These are phyloP conservation scores for Epinotia bilunana DNA, from an alignment of 2,888 invertebrate species.

Conservation along the genomic window DNA sequence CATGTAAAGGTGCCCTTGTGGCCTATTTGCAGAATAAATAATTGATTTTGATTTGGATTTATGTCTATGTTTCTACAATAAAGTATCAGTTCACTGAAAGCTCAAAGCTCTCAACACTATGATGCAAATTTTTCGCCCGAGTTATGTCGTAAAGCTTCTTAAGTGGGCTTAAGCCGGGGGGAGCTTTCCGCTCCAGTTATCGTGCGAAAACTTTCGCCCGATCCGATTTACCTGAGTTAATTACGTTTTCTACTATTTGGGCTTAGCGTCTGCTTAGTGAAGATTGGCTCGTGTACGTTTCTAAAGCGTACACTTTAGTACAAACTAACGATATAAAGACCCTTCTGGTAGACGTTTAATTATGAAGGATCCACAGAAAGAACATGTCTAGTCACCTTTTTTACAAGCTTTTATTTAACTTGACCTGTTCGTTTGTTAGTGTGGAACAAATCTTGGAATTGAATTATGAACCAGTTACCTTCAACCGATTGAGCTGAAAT, in stretches of 20 bases:
- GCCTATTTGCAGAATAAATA: too few species aligned
- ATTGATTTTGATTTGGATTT: too few species aligned
- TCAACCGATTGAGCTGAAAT: too few species aligned
- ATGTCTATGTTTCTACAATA: background rate
- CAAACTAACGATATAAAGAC: too few species aligned
- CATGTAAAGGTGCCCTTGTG: too few species aligned
- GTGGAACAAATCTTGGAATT: too few species aligned
- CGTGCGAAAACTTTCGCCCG: slow-evolving; percentile 78
- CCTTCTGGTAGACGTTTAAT: too few species aligned
- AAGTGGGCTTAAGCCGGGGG: slow-evolving; percentile 49
- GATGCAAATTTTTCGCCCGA: slow-evolving; percentile 43
- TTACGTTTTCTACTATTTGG: slow-evolving; percentile 78
- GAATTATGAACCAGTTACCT: too few species aligned
- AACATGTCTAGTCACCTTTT: too few species aligned
- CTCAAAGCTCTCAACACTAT: slow-evolving; percentile 30
- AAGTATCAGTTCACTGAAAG: slow-evolving; percentile 20
- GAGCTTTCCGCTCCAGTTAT: slow-evolving; percentile 74
- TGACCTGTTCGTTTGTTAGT: too few species aligned
- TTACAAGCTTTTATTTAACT: too few species aligned
- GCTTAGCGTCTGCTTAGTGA: slow-evolving; percentile 52
- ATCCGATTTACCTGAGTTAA: slow-evolving; percentile 82
- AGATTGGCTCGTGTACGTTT: slow-evolving; percentile 52
- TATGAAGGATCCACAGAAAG: too few species aligned
- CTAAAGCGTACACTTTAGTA: background rate
- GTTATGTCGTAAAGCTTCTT: slow-evolving; percentile 44